phyloP scores from a whole-genome alignment of 2,113 vertebrate genomes.

The Rana temporaria region DNA sequence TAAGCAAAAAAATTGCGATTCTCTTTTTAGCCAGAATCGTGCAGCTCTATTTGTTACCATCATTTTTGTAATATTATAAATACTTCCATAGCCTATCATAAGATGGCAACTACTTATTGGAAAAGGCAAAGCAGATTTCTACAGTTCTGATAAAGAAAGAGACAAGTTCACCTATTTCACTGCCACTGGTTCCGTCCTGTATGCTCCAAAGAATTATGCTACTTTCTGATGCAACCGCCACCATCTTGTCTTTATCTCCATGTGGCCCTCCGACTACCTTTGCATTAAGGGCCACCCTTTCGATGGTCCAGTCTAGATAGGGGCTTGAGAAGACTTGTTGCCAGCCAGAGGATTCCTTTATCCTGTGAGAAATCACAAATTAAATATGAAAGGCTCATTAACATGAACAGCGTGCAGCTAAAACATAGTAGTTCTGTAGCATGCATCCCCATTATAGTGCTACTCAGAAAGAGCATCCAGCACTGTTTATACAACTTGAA shows the following conservation, averaged over 20 bases:
- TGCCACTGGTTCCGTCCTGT: conserved; percentile 93
- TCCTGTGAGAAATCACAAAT: conserved; percentile 70
- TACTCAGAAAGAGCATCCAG: too few relatives aligned
- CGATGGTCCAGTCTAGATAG: conserved; percentile 91
- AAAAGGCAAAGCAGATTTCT: too few relatives aligned
- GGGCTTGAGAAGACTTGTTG: conserved; percentile 97
- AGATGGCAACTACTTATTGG: too few relatives aligned
- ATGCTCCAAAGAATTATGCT: conserved; percentile 97
- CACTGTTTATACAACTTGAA: too few relatives aligned
- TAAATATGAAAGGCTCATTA: not conserved
- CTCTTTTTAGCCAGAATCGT: too few relatives aligned
- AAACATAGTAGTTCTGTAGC: not conserved
- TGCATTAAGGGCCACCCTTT: conserved; percentile 94
- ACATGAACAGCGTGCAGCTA: not conserved
- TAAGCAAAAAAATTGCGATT: too few relatives aligned
- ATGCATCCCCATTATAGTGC: not conserved
- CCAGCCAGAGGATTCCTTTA: conserved; percentile 97
- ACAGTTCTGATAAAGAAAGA: not conserved
- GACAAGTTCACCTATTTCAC: conserved; percentile 83
- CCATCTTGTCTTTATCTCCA: conserved; percentile 98
- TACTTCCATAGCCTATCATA: too few relatives aligned
- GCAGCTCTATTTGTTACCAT: too few relatives aligned
- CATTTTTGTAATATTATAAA: too few relatives aligned
- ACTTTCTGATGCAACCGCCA: conserved; percentile 91
- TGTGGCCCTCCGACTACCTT: conserved; percentile 97